Percentiles rank a stretch among this genome's conserved stretches.
Evolutionary conservation across 2,888 invertebrate genomes (phyloP).

Genomic region (Platyscelio sp.): DNA sequence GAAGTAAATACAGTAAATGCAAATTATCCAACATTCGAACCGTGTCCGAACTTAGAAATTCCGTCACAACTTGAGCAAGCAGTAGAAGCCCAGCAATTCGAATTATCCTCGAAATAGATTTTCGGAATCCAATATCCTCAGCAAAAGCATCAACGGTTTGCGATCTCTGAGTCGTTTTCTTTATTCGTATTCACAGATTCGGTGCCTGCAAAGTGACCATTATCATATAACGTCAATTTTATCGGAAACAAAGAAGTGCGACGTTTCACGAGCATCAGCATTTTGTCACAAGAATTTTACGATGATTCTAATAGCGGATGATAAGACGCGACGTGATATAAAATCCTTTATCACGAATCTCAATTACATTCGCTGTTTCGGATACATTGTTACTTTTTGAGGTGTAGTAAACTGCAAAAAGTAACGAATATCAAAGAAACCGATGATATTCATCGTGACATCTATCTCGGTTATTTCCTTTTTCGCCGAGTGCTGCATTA

Average conservation of each 20-base stretch:
- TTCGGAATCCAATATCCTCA: constrained; percentile 48
- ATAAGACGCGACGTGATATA: constrained; percentile 55
- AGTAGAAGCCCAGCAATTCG: constrained; percentile 19
- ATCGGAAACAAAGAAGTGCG: constrained; percentile 25
- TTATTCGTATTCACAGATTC: constrained; percentile 27
- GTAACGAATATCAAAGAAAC: too few relatives aligned
- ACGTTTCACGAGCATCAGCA: constrained; percentile 52
- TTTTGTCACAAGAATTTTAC: constrained; percentile 54
- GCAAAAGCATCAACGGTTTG: constrained; percentile 35
- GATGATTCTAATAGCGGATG: constrained; percentile 54
- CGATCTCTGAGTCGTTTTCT: constrained; percentile 43
- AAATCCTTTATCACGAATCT: constrained; percentile 42
- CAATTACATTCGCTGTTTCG: constrained; percentile 50
- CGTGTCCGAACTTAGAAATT: constrained; percentile 35
- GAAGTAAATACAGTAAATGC: too few relatives aligned
- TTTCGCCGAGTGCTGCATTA: too few relatives aligned
- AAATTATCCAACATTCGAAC: too few relatives aligned
- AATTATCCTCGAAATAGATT: constrained; percentile 34
- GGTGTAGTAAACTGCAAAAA: too few relatives aligned
- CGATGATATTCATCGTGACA: too few relatives aligned
- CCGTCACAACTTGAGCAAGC: constrained; percentile 15
- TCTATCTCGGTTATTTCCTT: too few relatives aligned
- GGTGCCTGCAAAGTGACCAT: constrained; percentile 58
- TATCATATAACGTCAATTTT: constrained; percentile 57
- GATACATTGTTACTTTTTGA: constrained; percentile 43